A percentile compares a stretch with the other conserved stretches of the same genome.
These are phyloP conservation scores for Ochropacha duplaris DNA, from an alignment of 2,888 invertebrate genomes.

Conservation along the genomic window DNA sequence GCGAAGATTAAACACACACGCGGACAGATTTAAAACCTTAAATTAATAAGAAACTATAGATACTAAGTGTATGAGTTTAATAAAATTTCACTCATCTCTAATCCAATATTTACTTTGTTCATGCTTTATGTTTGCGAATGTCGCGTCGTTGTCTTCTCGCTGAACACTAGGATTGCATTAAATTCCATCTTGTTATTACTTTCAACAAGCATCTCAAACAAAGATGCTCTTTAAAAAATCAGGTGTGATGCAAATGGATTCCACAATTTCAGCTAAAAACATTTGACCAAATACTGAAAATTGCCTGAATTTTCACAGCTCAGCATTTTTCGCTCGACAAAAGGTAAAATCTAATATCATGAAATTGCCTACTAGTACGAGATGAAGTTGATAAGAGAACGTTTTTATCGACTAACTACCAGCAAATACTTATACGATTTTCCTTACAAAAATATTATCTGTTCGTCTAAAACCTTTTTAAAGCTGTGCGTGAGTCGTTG, in stretches of 20 bases:
- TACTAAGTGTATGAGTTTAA: background rate
- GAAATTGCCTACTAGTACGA: slow-evolving; percentile 29
- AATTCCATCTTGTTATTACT: slow-evolving; percentile 11
- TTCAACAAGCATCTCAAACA: background rate
- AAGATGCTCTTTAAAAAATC: too few relatives aligned
- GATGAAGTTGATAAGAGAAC: slow-evolving; percentile 24
- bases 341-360: slow-evolving; percentile 32
- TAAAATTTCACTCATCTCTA: background rate
- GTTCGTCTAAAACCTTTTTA: slow-evolving; percentile 23
- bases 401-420: slow-evolving; percentile 16
- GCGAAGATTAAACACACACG: background rate
- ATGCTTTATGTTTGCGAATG: slow-evolving; percentile 13
- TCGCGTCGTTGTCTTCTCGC: background rate
- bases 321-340: slow-evolving; percentile 32
- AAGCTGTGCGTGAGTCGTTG: slow-evolving; percentile 21
- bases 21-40: background rate
- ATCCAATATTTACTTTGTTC: slow-evolving; percentile 9
- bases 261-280: slow-evolving; percentile 15
- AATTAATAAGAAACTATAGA: background rate
- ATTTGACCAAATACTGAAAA: slow-evolving; percentile 41
- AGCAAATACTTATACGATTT: slow-evolving; percentile 11
- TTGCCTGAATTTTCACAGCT: slow-evolving; percentile 30
- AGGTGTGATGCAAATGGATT: slow-evolving; percentile 21
- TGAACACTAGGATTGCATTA: background rate
- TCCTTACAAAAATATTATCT: slow-evolving; percentile 24